Base-by-base conservation (phyloP, 2,113 vertebrate species). In the Meles meles region DNA sequence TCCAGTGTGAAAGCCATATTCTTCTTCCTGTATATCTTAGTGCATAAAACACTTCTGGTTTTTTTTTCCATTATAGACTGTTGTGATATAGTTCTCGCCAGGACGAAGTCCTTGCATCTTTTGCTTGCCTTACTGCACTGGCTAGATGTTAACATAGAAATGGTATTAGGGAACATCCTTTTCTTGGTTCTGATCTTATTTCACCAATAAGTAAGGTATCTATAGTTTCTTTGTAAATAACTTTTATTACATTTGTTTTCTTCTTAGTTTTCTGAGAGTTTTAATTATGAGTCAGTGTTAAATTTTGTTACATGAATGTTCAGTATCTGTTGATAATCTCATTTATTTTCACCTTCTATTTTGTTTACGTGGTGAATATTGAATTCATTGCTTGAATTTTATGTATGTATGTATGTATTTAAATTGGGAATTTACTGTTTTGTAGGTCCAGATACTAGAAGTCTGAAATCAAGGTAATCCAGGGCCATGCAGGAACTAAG, bases 271-370 rank as follows among this genome's bases (percentile, higher is more conserved):
- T 55, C 13, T 37, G 23, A 83, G 49, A 65, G 42, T 52, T 74
- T 92, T 90, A 90, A 93, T 87, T 76, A 81, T 74, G 23, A 86
- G n/a, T 95, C 21, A 90, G 11, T 69, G 15, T 77, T 97, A 29
- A 96, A 71, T 88, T 96, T 90, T 90, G 2, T 90, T 20, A 71
- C 69, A 71, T 90, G 81, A 93, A 15, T 96, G 71, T 87, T 69
- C 31, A 71, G 15, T 87, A 61, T 97, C 27, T 92, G 42, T 94
- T 71, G 49, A 37, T 65, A 21, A 74, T 87, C 49, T 80, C 57
- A 80, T 82, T 86, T 82, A 67, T 93, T 92, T 97, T 96, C 20
- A 42, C 29, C 14, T 4, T 74, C 21, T 87, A 0, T 94, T 95
- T 37, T 94, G 44, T 96, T 96, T 65, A 61, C 72, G 14, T 90